phyloP scores from a whole-genome alignment of 2,113 vertebrate species.

The Fregetta grallaria region DNA sequence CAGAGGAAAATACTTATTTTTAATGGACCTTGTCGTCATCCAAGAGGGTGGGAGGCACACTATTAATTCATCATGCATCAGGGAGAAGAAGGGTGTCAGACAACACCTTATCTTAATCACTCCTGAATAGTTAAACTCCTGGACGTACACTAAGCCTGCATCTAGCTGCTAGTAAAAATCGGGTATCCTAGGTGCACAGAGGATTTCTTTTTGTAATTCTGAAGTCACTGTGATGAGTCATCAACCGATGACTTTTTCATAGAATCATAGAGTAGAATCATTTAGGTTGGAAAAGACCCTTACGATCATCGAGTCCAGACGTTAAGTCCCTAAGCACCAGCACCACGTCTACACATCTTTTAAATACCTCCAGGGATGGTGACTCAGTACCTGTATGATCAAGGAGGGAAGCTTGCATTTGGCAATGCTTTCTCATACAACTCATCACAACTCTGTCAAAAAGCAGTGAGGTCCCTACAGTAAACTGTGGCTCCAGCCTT shows the following conservation, averaged over 20 bases:
- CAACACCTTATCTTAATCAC: neutral
- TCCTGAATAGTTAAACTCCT: neutral
- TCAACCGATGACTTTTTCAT: neutral
- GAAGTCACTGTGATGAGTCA: neutral
- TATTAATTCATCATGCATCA: neutral
- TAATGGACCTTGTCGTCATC: neutral
- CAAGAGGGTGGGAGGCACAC: neutral
- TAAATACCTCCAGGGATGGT: neutral
- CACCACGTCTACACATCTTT: accelerated
- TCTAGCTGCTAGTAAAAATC: neutral
- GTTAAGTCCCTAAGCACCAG: neutral
- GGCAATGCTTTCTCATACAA: neutral
- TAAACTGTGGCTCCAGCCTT: neutral
- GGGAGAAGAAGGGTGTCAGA: neutral
- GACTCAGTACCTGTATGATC: neutral
- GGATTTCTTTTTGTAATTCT: neutral
- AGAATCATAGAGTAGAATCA: neutral
- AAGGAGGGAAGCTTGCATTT: neutral
- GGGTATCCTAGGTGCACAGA: neutral
- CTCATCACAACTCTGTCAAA: neutral
- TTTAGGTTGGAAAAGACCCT: neutral
- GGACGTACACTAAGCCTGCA: neutral
- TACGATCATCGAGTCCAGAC: neutral
- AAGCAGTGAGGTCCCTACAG: neutral
- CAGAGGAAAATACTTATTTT: neutral